Conservation (phyloP, 1,140 invertebrate species). For the Laupala kohalensis region DNA sequence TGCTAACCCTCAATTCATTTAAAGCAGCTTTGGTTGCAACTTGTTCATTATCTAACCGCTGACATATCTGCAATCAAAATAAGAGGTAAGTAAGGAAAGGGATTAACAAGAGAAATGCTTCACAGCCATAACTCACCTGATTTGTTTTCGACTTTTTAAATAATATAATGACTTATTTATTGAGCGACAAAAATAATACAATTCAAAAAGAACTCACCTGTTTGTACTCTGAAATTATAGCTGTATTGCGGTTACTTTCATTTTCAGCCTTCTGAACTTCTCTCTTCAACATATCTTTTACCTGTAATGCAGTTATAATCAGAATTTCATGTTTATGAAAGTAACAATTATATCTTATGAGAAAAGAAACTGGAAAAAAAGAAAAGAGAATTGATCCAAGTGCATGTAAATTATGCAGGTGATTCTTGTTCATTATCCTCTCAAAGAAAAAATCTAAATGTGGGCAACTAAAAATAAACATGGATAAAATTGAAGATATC, state of each 20-base stretch:
- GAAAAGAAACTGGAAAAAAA: not conserved
- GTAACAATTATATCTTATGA: not conserved
- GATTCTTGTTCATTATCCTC: not conserved
- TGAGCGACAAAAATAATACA: not conserved
- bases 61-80: slow-evolving; percentile 56
- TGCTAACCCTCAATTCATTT: slow-evolving; percentile 41
- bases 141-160: too few relatives aligned
- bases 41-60: slow-evolving; percentile 74
- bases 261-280: slow-evolving; percentile 62
- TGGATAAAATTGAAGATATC: too few relatives aligned
- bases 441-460: not conserved
- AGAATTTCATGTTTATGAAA: slow-evolving; percentile 1
- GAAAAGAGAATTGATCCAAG: not conserved
- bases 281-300: slow-evolving; percentile 73
- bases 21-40: slow-evolving; percentile 43
- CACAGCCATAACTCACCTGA: too few relatives aligned
- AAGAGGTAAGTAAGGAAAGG: not conserved
- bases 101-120: too few relatives aligned
- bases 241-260: slow-evolving; percentile 53
- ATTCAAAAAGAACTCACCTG: slow-evolving; percentile 31
- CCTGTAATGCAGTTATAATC: slow-evolving; percentile 28
- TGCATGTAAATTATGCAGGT: too few relatives aligned
- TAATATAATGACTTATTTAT: not conserved
- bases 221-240: slow-evolving; percentile 86
- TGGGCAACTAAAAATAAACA: too few relatives aligned